Evolutionary conservation across 2,113 vertebrate species (phyloP).

Genomic region (Malurus elegans): DNA sequence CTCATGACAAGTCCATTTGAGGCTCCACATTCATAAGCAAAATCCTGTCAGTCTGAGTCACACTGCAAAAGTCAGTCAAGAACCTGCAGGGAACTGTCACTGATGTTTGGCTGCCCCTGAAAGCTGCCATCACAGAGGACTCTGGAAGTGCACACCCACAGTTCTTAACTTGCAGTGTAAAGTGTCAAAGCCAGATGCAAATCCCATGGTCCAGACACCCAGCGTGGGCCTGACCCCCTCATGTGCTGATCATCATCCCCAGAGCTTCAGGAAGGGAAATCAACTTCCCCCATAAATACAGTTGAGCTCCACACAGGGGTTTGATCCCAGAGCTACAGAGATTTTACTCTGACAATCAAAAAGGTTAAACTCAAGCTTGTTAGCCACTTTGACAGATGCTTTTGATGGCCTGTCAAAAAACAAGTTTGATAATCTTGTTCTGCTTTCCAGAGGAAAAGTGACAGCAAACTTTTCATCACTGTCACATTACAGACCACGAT

Average conservation of each 20-base stretch:
- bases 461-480: neutral
- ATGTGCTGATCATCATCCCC: neutral
- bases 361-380: neutral
- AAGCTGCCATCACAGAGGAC: neutral
- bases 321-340: neutral
- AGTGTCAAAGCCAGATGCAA: neutral
- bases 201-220: neutral
- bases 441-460: neutral
- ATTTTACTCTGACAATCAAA: neutral
- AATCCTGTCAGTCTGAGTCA: neutral
- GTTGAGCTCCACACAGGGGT: neutral
- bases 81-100: neutral
- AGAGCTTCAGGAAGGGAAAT: neutral
- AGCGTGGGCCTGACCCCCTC: neutral
- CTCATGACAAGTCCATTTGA: neutral
- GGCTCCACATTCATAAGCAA: neutral
- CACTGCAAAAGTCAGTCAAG: neutral
- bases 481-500: accelerated
- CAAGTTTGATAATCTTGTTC: neutral
- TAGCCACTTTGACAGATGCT: neutral
- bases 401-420: neutral
- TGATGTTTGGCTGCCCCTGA: neutral
- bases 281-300: neutral
- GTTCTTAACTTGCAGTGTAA: neutral
- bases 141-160: neutral